Base-by-base conservation (phyloP, 2,797 vertebrate genomes). In the Arrhamphus sclerolepis region DNA sequence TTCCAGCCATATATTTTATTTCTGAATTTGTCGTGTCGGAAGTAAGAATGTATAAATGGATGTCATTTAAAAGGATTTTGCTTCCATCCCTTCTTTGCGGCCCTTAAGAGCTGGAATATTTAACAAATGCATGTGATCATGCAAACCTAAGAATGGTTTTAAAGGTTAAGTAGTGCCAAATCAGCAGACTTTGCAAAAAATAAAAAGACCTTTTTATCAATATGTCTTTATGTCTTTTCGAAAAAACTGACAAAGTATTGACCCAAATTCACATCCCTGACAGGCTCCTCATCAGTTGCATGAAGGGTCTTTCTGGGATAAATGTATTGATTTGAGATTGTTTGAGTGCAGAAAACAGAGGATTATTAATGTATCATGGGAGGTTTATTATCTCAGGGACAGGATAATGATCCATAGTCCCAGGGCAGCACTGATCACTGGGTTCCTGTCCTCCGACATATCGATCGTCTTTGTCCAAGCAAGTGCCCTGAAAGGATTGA, bases 291-390 rank as follows among this genome's bases (percentile, higher is more conserved):
- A 78, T 74, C 71, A 65, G 58, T 74, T 66, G 52, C 19, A 28
- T 26, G 24, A 34, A n/a, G 26, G 39, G 44, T 76, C 49, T 81
- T 77, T 65, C 39, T 63, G 48, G 47, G 53, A 80, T 74, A 72
- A 52, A 71, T 70, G 56, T 70, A 87, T 89, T 73, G 87, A 89
- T 85, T 55, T 39, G 46, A 70, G 81, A 59, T 68, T 1, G n/a
- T 62, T 46, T 68, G 72, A 73, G 70, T 70, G 59, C 50, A 66
- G 69, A 63, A 80, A 83, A 77, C 79, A 52, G 47, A 50, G 47
- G 56, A 42, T 77, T 85, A 76, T 82, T 83, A 78, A 82, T 81
- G 71, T 75, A 80, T 75, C 77, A 67, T 38, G 22, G 67, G 57
- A 41, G 55, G 55, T 82, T 82, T 81, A 77, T 88, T 76, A 60